Percentiles rank a stretch among this genome's conserved stretches.
These are phyloP conservation scores for Callinectes sapidus DNA, from an alignment of 2,888 invertebrate species.

Conservation along the genomic window DNA sequence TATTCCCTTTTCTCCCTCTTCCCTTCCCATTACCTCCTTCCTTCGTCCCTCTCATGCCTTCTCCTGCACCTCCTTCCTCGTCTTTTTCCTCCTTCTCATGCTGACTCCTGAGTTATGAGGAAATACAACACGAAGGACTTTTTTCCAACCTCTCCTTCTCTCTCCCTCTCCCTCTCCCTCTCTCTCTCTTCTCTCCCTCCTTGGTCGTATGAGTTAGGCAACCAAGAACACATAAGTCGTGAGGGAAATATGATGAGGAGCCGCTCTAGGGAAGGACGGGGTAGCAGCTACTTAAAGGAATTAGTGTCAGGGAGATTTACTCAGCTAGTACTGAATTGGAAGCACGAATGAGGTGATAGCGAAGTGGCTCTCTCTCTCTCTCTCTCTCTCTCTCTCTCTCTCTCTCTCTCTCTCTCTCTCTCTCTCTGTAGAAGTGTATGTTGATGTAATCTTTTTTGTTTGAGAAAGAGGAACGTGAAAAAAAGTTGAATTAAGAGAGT, in stretches of 20 bases:
- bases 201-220: conserved; percentile 10
- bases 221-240: conserved; percentile 37
- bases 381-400: background rate
- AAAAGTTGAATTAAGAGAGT: no score
- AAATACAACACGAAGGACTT: conserved; percentile 34
- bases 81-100: conserved; percentile 36
- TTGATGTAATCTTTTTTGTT: background rate
- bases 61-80: background rate
- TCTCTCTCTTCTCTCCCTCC: background rate
- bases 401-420: no score
- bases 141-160: background rate
- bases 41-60: background rate
- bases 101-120: conserved; percentile 42
- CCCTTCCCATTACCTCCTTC: background rate
- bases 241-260: conserved; percentile 36
- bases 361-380: background rate
- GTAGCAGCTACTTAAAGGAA: conserved; percentile 30
- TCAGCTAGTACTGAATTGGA: conserved; percentile 8
- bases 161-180: conserved; percentile 8
- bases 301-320: conserved; percentile 35
- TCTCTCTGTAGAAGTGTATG: background rate
- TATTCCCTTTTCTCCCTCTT: background rate
- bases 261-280: conserved; percentile 33
- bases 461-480: no score
- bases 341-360: conserved; percentile 13